Evolutionary conservation across 2,888 invertebrate species (phyloP).

Genomic region (Belgica antarctica): DNA sequence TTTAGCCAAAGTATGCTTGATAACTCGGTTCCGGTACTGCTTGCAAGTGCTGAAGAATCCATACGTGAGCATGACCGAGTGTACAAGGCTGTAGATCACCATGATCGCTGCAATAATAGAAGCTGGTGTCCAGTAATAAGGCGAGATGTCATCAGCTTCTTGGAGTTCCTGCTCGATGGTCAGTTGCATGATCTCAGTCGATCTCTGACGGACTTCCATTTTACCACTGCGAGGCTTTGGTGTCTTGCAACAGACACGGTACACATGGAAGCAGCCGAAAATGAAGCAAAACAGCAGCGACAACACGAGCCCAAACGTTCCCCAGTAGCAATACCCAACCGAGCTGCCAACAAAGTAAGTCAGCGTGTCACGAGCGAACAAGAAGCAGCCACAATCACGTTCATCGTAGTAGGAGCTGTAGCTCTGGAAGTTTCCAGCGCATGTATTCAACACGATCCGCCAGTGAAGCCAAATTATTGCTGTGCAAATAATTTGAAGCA

Average conservation of each 20-base stretch:
- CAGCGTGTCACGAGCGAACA: conserved; percentile 63
- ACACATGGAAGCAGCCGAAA: conserved; percentile 68
- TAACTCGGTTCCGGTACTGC: conserved; percentile 67
- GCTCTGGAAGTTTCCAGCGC: conserved; percentile 52
- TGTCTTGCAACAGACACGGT: conserved; percentile 64
- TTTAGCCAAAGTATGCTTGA: conserved; percentile 57
- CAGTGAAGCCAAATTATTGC: conserved; percentile 69
- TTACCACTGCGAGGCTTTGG: conserved; percentile 55
- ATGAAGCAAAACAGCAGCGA: conserved; percentile 63
- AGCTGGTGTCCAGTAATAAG: conserved; percentile 69
- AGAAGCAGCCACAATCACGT: conserved; percentile 68
- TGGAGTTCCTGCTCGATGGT: conserved; percentile 62
- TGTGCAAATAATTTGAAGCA: conserved; percentile 45
- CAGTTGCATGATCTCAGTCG: conserved; percentile 67
- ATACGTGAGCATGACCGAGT: conserved; percentile 68
- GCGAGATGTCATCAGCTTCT: conserved; percentile 60
- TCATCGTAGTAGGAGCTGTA: conserved; percentile 53
- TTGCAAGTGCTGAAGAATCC: conserved; percentile 75
- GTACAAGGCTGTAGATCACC: conserved; percentile 65
- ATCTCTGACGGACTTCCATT: conserved; percentile 56
- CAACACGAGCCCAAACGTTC: conserved; percentile 66
- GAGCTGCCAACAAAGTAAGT: conserved; percentile 62
- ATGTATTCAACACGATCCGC: conserved; percentile 66
- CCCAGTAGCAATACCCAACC: conserved; percentile 64
- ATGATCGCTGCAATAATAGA: conserved; percentile 64